Evolutionary conservation across 1,140 invertebrate genomes (phyloP).

Genomic region (Mya arenaria): DNA sequence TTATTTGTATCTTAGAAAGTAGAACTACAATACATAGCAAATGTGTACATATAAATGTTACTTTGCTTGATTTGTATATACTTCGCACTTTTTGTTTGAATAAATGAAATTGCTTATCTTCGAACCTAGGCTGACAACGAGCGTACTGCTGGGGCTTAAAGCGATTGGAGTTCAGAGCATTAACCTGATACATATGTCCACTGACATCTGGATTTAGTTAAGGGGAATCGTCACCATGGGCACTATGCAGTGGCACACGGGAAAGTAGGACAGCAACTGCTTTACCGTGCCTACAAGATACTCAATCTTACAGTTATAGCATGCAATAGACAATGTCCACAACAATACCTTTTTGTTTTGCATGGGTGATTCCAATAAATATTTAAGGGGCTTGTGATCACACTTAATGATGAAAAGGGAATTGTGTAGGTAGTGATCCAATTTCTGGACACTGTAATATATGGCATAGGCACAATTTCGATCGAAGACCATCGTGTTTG

Average conservation of each 20-base stretch:
- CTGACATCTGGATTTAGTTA: conserved; percentile 28
- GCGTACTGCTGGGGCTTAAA: conserved; percentile 52
- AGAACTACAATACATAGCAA: conserved; percentile 52
- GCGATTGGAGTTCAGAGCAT: conserved; percentile 42
- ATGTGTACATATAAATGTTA: too few relatives aligned
- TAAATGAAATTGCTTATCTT: conserved; percentile 6
- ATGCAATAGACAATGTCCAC: conserved; percentile 62
- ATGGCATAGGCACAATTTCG: conserved; percentile 59
- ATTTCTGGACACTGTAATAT: conserved; percentile 62
- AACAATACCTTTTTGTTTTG: conserved; percentile 64
- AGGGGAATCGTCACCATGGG: not conserved
- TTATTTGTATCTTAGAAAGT: too few relatives aligned
- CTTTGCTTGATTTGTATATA: too few relatives aligned
- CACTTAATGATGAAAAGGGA: conserved; percentile 53
- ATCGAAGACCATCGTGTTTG: conserved; percentile 40
- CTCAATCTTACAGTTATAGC: conserved; percentile 54
- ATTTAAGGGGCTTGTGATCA: conserved; percentile 8
- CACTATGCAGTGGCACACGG: not conserved
- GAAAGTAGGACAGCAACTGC: not conserved
- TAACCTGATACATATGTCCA: conserved; percentile 43
- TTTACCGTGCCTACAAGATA: conserved; percentile 56
- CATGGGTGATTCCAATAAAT: conserved; percentile 26
- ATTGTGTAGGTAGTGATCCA: conserved; percentile 60
- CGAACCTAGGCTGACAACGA: not conserved
- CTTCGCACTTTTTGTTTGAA: too few relatives aligned